Evolutionary conservation across 2,888 invertebrate genomes (phyloP), one percentile per base, ranked within the genome.

Genomic region (Lepidocyrtinus sp.): DNA sequence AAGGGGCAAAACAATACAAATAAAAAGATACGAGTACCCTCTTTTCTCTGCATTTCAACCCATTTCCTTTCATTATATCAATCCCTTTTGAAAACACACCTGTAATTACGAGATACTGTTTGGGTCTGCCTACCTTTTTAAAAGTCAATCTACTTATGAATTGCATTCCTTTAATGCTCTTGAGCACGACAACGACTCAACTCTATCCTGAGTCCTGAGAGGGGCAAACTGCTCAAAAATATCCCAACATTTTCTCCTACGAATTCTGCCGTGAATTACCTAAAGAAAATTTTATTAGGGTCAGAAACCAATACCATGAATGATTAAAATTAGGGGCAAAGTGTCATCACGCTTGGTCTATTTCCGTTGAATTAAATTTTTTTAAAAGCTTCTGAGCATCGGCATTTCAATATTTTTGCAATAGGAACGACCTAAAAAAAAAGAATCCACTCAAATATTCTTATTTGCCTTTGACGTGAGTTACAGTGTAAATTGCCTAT

Each of bases 1-100:
- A n/a, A 50, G 50, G 50, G 50, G 50, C 50, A 50, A 50, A 50
- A 15, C 17, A 50, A 50, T 50, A 50, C 50, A 50, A 50, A 50
- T 17, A 50, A 2, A 50, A 50, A 50, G 17, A 36, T 12, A 36
- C n/a, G n/a, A n/a, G n/a, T n/a, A n/a, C n/a, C n/a, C n/a, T n/a
- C n/a, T 36, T 36, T 50, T 7, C 17, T 50, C 17, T 50, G 50
- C n/a, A 50, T 12, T 50, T 17, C 50, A 50, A 17, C 50, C 50
- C 50, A 50, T 17, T 50, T 50, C n/a, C n/a, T 50, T 50, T 17
- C 50, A 17, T 50, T 15, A 50, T 50, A 15, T n/a, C 50, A 17
- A 50, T 50, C 50, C 12, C 17, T 50, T 50, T 50, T 2, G 50
- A 50, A 17, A 7, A 12, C 50, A 50, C 50, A 50, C 50, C 50